Evolutionary conservation across 2,888 invertebrate species (phyloP).

Genomic region (Pherbina coryleti): DNA sequence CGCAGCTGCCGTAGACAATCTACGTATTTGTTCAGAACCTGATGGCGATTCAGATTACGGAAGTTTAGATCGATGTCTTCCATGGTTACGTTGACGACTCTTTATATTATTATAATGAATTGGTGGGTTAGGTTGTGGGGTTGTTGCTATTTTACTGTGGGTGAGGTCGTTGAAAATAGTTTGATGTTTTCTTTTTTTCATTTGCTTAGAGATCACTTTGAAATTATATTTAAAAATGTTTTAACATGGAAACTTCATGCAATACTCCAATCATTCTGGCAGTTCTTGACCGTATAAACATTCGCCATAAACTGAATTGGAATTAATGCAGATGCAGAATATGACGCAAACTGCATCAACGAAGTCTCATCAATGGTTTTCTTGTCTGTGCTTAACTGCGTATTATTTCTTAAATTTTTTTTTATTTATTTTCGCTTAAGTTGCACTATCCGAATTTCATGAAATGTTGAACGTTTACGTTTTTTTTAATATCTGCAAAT

Average conservation of each 20-base stretch:
- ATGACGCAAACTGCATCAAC: slow-evolving; percentile 1
- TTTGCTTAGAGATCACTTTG: not conserved
- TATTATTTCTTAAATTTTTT: not conserved
- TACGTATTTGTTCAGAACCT: slow-evolving; percentile 71
- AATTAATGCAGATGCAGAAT: not conserved
- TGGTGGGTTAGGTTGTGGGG: not conserved
- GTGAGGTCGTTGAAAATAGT: not conserved
- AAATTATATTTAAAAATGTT: slow-evolving; percentile 10
- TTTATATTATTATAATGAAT: not conserved
- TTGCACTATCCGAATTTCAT: not conserved
- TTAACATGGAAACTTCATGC: too few relatives aligned
- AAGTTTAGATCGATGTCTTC: slow-evolving; percentile 48
- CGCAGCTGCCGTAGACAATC: slow-evolving; percentile 74
- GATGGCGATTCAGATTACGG: slow-evolving; percentile 50
- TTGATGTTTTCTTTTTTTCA: not conserved
- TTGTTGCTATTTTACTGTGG: not conserved
- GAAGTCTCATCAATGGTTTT: not conserved
- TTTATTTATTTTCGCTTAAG: not conserved
- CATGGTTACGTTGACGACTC: slow-evolving; percentile 35
- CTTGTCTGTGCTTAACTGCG: not conserved
- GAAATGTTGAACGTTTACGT: too few relatives aligned
- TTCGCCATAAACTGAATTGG: not conserved
- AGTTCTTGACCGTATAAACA: too few relatives aligned
- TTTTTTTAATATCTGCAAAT: not conserved
- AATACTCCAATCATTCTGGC: too few relatives aligned